Base-by-base conservation (phyloP, 2,888 invertebrate species). In the Thymelicus acteon region DNA sequence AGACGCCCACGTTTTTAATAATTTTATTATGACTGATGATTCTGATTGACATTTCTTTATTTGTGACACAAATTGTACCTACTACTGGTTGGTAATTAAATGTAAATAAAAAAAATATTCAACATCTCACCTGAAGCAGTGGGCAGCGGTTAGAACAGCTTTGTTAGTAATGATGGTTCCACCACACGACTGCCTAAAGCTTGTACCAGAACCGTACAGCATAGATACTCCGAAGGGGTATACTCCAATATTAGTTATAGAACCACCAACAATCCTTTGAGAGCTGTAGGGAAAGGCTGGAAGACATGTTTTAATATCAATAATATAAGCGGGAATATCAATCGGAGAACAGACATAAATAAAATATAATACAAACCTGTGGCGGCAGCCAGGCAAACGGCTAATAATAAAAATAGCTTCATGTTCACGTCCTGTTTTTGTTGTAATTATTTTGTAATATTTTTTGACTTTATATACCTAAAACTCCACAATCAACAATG, bases 91-190 rank as follows among this genome's bases (percentile, higher is more conserved):
- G 1, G 19, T 19, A 19, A 19, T 19, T 19, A 19, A 19, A 19
- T 19, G 19, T 19, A 19, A 19, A 19, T 5, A 31, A 24, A 49
- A n/a, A 31, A n/a, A 8, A 13, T 54, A 24, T 31, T 76, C 15
- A 15, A 54, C 19, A 54, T 54, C 79, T 78, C 77, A 82, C 81
- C 60, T 58, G 57, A 78, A 75, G 68, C 82, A 82, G 52, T 81
- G 80, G 10, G 82, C 80, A 19, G 80, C 80, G 0, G 81, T 75
- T 6, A 83, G 71, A 31, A 82, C 70, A 31, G 79, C 67, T 58
- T 77, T 77, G 15, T 73, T 75, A 49, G 77, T 82, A 0, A 83
- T 40, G 31, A 83, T 78, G 7, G 77, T 71, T 7, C 80, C 83
- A 19, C 79, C 81, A 64, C 83, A 82, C 6, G 72, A 48, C 15